Evolutionary conservation across 2,888 invertebrate species (phyloP), one percentile per base, ranked within the genome.

Genomic region (Amiota minor): DNA sequence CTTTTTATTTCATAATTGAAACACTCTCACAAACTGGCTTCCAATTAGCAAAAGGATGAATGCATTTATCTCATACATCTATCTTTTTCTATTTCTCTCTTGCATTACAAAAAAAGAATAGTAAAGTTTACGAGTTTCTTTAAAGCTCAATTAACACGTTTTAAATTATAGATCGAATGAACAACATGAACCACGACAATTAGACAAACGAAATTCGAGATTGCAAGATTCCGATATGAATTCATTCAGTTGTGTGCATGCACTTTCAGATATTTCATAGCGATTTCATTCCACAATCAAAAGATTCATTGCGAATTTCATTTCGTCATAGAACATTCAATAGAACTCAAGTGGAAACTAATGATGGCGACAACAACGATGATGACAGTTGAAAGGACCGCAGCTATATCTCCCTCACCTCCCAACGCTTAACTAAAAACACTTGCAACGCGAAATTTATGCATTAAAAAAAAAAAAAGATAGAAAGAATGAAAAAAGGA

Each of bases 241-340:
- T 14, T 50, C 20, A 49, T 68, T 50, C 16, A 20, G 49, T 23
- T 68, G n/a, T 50, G 68, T 12, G 20, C 14, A 35, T 35, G 35
- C 14, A 16, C 20, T 62, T 14, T 14, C n/a, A 12, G 14, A 14
- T 18, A 16, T 62, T 62, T n/a, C 12, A n/a, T 53, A n/a, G 12
- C 53, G 53, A n/a, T 53, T 53, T n/a, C 53, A 20, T 18, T 10
- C 16, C 9, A 14, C 59, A 75, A 75, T 77, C 74, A 75, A 75
- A 35, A 35, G 35, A 75, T 77, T 77, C 74, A 75, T 77, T 75
- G 77, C 74, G 65, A 14, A 65, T 71, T 73, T 72, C 50, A 76
- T 49, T 77, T 74, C 76, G 87, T 87, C 87, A 86, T 84, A 86
- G 87, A 77, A 81, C 81, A 87, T 86, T 87, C 87, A 80, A 78